These are phyloP conservation scores for Ostrea edulis DNA, from an alignment of 1,140 invertebrate genomes.

Conservation along the genomic window DNA sequence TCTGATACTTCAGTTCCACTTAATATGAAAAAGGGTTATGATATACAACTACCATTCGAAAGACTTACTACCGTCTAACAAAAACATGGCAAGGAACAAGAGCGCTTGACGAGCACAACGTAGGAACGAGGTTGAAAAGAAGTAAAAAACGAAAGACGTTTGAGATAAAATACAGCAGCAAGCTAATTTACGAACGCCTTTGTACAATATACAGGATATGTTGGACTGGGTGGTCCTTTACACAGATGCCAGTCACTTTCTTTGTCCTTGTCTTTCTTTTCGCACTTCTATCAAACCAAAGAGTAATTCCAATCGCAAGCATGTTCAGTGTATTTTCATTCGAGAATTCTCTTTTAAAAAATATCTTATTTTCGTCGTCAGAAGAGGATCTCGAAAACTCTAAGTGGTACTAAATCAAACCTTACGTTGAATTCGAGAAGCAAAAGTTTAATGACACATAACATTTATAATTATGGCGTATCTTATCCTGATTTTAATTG, in stretches of 20 bases:
- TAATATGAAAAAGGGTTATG: slow-evolving; percentile 32
- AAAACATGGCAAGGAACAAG: background rate
- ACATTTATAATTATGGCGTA: background rate
- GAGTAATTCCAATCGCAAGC: slow-evolving; percentile 7
- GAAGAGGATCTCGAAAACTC: background rate
- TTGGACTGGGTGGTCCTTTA: background rate
- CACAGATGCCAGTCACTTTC: slow-evolving; percentile 21
- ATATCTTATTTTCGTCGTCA: background rate
- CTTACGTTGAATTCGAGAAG: background rate
- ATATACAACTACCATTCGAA: background rate
- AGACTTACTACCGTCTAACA: background rate
- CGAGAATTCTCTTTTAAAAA: background rate
- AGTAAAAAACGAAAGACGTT: background rate
- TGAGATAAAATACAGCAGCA: background rate
- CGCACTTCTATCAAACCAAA: background rate
- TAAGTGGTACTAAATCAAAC: background rate
- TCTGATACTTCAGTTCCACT: slow-evolving; percentile 32
- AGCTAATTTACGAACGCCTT: slow-evolving; percentile 8
- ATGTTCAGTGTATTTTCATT: background rate
- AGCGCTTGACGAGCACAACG: background rate
- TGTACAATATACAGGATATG: slow-evolving; percentile 4
- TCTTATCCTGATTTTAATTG: background rate
- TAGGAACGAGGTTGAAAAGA: background rate
- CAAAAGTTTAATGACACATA: background rate
- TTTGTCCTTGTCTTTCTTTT: background rate